These are phyloP conservation scores for Brachyalestes nurse DNA, from an alignment of 2,797 vertebrate species.

Conservation along the genomic window DNA sequence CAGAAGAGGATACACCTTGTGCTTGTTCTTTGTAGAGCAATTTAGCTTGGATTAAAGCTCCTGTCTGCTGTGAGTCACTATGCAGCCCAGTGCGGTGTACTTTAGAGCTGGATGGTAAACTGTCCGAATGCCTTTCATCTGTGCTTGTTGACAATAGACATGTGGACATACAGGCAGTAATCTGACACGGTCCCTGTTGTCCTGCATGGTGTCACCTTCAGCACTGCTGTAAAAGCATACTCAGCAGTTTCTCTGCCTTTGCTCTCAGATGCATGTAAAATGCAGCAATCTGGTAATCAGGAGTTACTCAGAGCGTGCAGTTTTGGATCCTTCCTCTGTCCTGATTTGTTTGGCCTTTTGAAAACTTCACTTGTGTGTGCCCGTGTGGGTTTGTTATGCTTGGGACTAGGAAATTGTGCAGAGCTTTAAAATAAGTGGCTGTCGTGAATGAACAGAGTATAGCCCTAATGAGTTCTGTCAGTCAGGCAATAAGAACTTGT, in stretches of 20 bases:
- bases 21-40: not conserved
- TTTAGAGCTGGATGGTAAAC: not conserved
- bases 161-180: slow-evolving; percentile 40
- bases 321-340: not conserved
- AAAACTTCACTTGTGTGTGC: not conserved
- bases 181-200: slow-evolving; percentile 18
- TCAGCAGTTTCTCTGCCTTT: not conserved
- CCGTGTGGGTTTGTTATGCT: not conserved
- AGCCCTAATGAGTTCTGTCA: slow-evolving; percentile 5
- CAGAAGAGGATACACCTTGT: not conserved
- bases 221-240: slow-evolving; percentile 32
- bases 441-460: not conserved
- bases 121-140: slow-evolving; percentile 31
- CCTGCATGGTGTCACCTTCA: slow-evolving; percentile 25
- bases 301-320: not conserved
- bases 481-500: not conserved
- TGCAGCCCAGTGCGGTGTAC: slow-evolving; percentile 4
- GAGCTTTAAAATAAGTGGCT: not conserved
- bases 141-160: slow-evolving; percentile 23
- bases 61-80: not conserved
- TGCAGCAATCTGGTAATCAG: slow-evolving; percentile 5
- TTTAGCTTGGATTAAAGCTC: not conserved
- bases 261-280: slow-evolving; percentile 18
- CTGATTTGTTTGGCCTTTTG: not conserved
- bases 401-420: not conserved